A percentile compares a stretch with the other conserved stretches of the same genome.
phyloP scores from a whole-genome alignment of 2,888 invertebrate species.

The Thera britannica region DNA sequence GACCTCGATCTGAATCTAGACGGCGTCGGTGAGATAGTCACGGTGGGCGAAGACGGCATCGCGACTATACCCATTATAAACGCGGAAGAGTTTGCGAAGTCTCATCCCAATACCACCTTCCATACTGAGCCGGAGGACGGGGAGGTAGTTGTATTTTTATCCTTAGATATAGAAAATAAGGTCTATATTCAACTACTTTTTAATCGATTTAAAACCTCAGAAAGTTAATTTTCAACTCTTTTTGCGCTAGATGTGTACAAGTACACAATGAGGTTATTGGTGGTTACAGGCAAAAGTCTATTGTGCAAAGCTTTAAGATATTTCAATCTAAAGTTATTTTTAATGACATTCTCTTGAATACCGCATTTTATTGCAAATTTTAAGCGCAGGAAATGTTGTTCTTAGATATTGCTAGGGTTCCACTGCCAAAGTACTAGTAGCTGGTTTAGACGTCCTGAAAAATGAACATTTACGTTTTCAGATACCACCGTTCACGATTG shows the following conservation, averaged over 20 bases:
- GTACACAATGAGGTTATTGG: no score
- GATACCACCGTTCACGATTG: constrained; percentile 75
- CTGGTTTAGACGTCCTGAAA: no score
- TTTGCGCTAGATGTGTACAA: no score
- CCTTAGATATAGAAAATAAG: not conserved
- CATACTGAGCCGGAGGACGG: constrained; percentile 77
- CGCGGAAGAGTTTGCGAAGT: constrained; percentile 74
- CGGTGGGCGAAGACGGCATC: constrained; percentile 72
- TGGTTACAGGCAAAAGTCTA: no score
- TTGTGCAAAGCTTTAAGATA: no score
- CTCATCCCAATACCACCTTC: constrained; percentile 81
- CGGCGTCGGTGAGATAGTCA: constrained; percentile 72
- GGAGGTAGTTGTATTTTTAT: constrained; percentile 53
- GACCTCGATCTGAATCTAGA: constrained; percentile 63
- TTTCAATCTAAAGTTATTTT: no score
- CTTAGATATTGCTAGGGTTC: no score
- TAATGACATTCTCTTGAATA: no score
- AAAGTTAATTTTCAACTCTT: no score
- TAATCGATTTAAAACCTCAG: not conserved
- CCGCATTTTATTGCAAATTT: no score
- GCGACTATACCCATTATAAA: constrained; percentile 58
- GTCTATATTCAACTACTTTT: not conserved
- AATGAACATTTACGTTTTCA: constrained; percentile 45
- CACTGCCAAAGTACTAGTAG: no score
- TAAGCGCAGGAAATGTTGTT: no score